Conservation (phyloP, 2,888 invertebrate genomes). For the Crocallis elinguaria region DNA sequence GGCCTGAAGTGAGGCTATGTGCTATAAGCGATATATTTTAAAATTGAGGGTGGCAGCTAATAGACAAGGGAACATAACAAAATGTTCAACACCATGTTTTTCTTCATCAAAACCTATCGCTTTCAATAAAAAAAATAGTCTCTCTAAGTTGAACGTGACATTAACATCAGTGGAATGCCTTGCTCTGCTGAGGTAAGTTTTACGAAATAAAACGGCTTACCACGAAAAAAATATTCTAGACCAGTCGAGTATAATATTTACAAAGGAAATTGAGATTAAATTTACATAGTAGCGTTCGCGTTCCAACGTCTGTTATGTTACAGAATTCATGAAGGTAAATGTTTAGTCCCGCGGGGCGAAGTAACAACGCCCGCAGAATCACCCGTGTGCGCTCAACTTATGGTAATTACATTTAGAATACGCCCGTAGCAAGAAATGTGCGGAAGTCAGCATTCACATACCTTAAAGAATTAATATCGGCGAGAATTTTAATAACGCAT, state of each 20-base stretch:
- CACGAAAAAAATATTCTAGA: neutral
- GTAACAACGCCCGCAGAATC: slow-evolving; percentile 58
- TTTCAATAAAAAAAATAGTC: too few species aligned
- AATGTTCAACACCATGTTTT: too few species aligned
- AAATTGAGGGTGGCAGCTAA: too few species aligned
- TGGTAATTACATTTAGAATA: slow-evolving; percentile 76
- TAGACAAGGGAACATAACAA: too few species aligned
- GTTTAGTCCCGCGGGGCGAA: slow-evolving; percentile 68
- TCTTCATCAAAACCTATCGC: neutral
- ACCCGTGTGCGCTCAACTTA: slow-evolving; percentile 66
- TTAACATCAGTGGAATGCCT: too few species aligned
- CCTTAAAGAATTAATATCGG: slow-evolving; percentile 18
- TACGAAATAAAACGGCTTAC: neutral
- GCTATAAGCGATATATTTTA: too few species aligned
- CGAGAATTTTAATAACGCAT: slow-evolving; percentile 16
- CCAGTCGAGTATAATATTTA: slow-evolving; percentile 58
- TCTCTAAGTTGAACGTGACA: too few species aligned
- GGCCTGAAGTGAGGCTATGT: too few species aligned
- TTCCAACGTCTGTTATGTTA: slow-evolving; percentile 70
- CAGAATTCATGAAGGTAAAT: slow-evolving; percentile 80
- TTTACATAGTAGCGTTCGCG: slow-evolving; percentile 77
- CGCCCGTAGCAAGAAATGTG: slow-evolving; percentile 43
- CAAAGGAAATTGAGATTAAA: slow-evolving; percentile 74
- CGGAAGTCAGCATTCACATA: slow-evolving; percentile 23
- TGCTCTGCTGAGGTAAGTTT: too few species aligned